Base-by-base conservation (phyloP, 2,113 vertebrate species). In the Chlamydotis undulata region DNA sequence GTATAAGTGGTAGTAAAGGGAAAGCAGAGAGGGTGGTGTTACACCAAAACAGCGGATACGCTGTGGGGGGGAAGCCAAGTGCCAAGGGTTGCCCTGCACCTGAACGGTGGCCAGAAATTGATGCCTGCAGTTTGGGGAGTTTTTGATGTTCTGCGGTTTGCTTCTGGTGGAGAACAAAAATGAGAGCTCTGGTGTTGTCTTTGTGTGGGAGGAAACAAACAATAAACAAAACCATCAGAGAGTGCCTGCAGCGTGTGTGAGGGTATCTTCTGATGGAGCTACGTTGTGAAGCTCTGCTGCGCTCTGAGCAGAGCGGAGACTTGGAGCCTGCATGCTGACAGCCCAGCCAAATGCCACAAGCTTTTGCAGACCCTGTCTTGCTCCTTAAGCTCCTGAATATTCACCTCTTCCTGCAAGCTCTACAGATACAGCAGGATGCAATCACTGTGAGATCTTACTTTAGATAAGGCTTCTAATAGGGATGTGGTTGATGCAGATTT, bases 61-160 rank as follows among this genome's bases (percentile, higher is more conserved):
- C 13, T 0, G 8, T 53, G 77, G 65, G 79, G 87, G 73, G 47
- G 53, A 37, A 95, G 94, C 81, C 93, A 96, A 93, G 84, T 43
- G 93, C 91, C 89, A 91, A 73, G 89, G 93, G 84, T 90, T 85
- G 91, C 67, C 61, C 74, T 73, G 61, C 67, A 73, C 78, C 70
- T 87, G 91, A 97, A 83, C 3, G 0, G 81, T 61, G 13, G 53
- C 91, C 94, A 96, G 89, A 41, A 85, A 83, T 61, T 33, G 39
- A 85, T 83, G 90, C 81, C 12, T 8, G 33, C 55, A 76, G 53
- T n/a, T 87, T 18, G 1, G 33, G 91, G 75, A 73, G 69, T 14
- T 61, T 94, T 82, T 93, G 81, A 64, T 1, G 0, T 29, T 80
- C 81, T 91, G 89, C 1, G 89, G 94, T 82, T 96, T 85, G 50